Conservation (phyloP, 2,113 vertebrate genomes). For the Strigops habroptila region DNA sequence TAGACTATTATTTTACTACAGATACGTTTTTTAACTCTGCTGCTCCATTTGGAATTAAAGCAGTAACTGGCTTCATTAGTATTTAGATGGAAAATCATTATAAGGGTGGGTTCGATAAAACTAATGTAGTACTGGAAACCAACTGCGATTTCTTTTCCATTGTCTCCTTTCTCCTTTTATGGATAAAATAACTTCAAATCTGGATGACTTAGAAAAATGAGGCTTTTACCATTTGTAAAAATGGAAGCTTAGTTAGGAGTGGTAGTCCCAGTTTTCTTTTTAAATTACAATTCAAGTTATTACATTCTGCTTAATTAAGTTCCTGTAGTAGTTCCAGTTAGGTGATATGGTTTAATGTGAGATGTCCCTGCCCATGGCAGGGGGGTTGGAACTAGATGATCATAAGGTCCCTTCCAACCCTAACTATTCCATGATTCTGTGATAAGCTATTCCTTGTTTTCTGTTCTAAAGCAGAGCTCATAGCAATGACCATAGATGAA, state of each 20-base stretch:
- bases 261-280: background rate
- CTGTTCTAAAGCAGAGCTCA: background rate
- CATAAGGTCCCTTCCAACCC: too few relatives aligned
- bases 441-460: background rate
- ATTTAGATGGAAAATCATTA: background rate
- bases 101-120: background rate
- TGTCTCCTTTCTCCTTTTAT: background rate
- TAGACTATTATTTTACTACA: background rate
- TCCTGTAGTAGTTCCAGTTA: background rate
- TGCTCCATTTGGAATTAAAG: background rate
- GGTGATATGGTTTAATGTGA: too few relatives aligned
- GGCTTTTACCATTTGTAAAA: background rate
- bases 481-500: background rate
- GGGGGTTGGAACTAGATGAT: too few relatives aligned
- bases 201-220: background rate
- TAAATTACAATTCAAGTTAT: background rate
- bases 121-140: background rate
- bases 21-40: background rate
- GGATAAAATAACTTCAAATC: background rate
- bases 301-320: background rate
- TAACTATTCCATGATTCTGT: too few relatives aligned
- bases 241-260: background rate
- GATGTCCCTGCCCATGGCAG: too few relatives aligned
- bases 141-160: background rate
- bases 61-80: background rate